These are phyloP conservation scores for Achatina immaculata DNA, from an alignment of 1,140 invertebrate species.

Conservation along the genomic window DNA sequence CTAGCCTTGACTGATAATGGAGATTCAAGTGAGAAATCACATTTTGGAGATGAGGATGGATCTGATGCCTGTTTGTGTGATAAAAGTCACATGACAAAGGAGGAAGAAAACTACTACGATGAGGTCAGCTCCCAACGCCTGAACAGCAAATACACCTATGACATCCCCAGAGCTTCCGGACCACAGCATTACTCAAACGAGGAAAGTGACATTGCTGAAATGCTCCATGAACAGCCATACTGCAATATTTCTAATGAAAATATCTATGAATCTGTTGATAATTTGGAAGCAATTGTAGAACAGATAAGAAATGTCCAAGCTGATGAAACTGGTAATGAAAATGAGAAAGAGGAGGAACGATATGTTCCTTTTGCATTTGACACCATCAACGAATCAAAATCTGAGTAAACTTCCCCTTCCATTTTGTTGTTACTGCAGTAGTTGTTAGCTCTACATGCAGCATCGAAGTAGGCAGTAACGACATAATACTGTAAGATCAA, in stretches of 20 bases:
- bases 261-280: slow-evolving; percentile 15
- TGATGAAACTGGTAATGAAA: neutral
- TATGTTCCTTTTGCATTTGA: slow-evolving; percentile 15
- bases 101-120: neutral
- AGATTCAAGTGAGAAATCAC: neutral
- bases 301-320: neutral
- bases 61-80: too few relatives aligned
- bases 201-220: too few relatives aligned
- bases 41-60: too few relatives aligned
- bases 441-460: too few relatives aligned
- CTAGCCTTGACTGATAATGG: neutral
- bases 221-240: neutral
- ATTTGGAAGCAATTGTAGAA: neutral
- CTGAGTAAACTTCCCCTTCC: too few relatives aligned
- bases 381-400: neutral
- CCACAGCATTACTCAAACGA: neutral
- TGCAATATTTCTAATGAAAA: neutral
- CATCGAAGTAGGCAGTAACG: too few relatives aligned
- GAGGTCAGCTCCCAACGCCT: neutral
- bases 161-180: neutral
- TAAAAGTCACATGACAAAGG: neutral
- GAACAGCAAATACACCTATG: neutral
- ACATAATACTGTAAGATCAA: too few relatives aligned
- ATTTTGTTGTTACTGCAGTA: too few relatives aligned
- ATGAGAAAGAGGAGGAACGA: neutral